Base-by-base conservation (phyloP, 2,888 invertebrate species). In the Isoperla grammatica region DNA sequence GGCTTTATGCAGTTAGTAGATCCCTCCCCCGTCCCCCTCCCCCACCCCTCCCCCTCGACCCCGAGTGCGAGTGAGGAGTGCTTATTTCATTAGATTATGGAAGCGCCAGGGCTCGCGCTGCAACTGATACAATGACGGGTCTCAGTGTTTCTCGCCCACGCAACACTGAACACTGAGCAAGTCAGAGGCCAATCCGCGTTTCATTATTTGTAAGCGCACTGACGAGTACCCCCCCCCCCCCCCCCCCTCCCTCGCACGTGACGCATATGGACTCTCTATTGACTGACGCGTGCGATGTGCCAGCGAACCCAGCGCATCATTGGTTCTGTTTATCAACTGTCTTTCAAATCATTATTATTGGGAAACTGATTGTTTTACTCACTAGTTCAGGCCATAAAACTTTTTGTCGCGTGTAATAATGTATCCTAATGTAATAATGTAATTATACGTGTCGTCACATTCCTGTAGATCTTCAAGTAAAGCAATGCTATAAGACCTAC, bases 1-100 rank as follows among this genome's bases (percentile, higher is more conserved):
- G 63, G 63, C 63, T 63, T 63, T 63, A 63, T 63, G 63, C 63
- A 63, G 63, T 63, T 59, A 63, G 60, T 58, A 61, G 58, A 74
- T 73, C 73, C 72, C 71, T 59, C 64, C 55, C 60, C 57, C 58
- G 62, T 61, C 61, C 50, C 20, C 40, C 40, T 40, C 57, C n/a
- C 20, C 55, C 48, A 12, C n/a, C 19, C 17, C 29, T n/a, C 55
- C 11, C 12, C n/a, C 40, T 39, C 53, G 22, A 37, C 54, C 35
- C 55, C 40, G n/a, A 29, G 29, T 6, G 29, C 29, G 61, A 49
- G 53, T 59, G 62, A 62, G 56, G 56, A 62, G 62, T 62, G 59
- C 62, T 62, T 62, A 62, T 62, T 59, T 62, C 62, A 62, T 62
- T 62, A 62, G 59, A 59, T 62, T 56, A 56, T 49, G 13, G 1